Percentiles rank a stretch among this genome's conserved stretches.
These are phyloP conservation scores for Drosophila putrida DNA, from an alignment of 2,888 invertebrate species.

Conservation along the genomic window DNA sequence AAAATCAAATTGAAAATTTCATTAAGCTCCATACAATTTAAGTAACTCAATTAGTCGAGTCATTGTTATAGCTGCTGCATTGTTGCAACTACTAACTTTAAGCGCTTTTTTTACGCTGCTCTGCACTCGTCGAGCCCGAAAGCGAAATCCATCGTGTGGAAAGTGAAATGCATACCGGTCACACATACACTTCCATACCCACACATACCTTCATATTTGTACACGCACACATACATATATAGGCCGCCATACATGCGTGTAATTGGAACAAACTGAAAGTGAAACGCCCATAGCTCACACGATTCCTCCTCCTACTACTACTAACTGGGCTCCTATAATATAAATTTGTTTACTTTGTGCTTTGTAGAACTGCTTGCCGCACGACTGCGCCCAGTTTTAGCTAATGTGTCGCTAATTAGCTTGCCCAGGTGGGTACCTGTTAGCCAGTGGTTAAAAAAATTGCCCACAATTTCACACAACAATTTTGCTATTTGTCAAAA, in stretches of 20 bases:
- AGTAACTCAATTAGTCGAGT: constrained; percentile 73
- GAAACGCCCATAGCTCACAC: constrained; percentile 35
- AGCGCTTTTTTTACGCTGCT: constrained; percentile 70
- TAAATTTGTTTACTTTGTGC: constrained; percentile 54
- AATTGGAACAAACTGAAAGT: constrained; percentile 58
- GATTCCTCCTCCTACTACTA: background rate
- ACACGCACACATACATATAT: background rate
- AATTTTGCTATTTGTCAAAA: constrained; percentile 20
- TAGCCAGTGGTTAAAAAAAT: constrained; percentile 33
- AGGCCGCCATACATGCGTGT: constrained; percentile 16
- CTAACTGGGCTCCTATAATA: constrained; percentile 20
- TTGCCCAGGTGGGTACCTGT: constrained; percentile 18
- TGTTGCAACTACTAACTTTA: constrained; percentile 47
- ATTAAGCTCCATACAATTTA: constrained; percentile 39
- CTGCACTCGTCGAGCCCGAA: constrained; percentile 53
- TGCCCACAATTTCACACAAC: constrained; percentile 16
- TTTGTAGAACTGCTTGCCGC: constrained; percentile 51
- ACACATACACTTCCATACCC: background rate
- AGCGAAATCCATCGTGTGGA: constrained; percentile 57
- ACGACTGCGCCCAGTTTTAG: constrained; percentile 65
- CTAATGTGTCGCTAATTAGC: constrained; percentile 71
- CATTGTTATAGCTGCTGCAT: constrained; percentile 39
- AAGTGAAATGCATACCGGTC: constrained; percentile 54
- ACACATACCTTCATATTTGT: background rate
- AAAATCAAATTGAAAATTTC: constrained; percentile 40